A percentile compares a stretch with the other conserved stretches of the same genome.
phyloP scores from a whole-genome alignment of 2,888 invertebrate genomes.

The Odontomyia ornata region DNA sequence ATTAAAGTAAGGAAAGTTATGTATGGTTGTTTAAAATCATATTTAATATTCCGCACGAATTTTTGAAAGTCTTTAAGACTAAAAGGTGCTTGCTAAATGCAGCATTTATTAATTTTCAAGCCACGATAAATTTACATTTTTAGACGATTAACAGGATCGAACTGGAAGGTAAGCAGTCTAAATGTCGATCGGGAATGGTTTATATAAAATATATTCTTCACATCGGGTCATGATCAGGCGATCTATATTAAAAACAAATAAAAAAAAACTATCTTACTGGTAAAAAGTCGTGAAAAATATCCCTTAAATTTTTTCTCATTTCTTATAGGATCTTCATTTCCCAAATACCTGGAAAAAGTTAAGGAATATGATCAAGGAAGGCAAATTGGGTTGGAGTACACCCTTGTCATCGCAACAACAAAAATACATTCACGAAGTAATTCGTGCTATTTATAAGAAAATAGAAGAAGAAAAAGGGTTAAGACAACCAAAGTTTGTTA shows the following conservation, averaged over 20 bases:
- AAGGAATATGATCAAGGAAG: conserved; percentile 1
- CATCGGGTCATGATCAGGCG: neutral
- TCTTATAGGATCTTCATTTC: conserved; percentile 38
- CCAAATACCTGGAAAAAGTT: conserved; percentile 25
- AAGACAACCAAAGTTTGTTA: neutral
- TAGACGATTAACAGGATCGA: too few relatives aligned
- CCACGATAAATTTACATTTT: too few relatives aligned
- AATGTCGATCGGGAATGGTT: too few relatives aligned
- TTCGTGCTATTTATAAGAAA: conserved; percentile 23
- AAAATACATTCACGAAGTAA: conserved; percentile 7
- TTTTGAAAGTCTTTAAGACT: too few relatives aligned
- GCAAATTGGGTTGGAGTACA: conserved; percentile 19
- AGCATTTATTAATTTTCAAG: too few relatives aligned
- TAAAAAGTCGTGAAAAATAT: neutral
- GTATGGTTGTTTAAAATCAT: too few relatives aligned
- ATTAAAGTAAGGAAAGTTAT: too few relatives aligned
- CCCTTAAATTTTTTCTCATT: conserved; percentile 32
- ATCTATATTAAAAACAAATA: neutral
- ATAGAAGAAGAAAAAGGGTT: conserved; percentile 30
- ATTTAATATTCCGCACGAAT: too few relatives aligned
- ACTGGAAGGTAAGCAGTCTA: too few relatives aligned
- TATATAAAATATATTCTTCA: neutral
- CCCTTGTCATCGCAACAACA: conserved; percentile 2
- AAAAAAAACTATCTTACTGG: neutral
- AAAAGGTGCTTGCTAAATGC: too few relatives aligned